Conservation (phyloP, 2,113 vertebrate genomes). For the Aegotheles bennettii region DNA sequence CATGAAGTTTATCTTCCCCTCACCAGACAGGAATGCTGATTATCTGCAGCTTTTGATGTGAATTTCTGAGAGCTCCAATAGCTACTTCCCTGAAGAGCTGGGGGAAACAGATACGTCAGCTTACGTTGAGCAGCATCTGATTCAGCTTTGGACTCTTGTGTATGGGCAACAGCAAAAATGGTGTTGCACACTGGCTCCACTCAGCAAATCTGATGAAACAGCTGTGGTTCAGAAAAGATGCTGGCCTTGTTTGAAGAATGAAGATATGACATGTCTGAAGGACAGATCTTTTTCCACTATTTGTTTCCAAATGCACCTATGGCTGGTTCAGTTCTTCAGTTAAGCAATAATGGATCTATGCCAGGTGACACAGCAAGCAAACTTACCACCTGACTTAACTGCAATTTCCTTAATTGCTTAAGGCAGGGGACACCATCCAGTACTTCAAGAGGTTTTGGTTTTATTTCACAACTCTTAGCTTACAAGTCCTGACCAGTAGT, state of each 20-base stretch:
- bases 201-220: fast-evolving
- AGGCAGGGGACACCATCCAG: not conserved
- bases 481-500: not conserved
- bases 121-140: not conserved
- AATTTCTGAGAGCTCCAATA: not conserved
- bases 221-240: not conserved
- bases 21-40: not conserved
- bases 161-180: not conserved
- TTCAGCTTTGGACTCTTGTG: not conserved
- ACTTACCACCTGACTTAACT: not conserved
- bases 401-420: not conserved
- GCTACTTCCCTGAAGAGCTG: not conserved
- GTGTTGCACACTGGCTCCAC: not conserved
- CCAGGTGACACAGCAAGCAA: not conserved
- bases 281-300: not conserved
- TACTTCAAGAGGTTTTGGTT: not conserved
- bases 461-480: not conserved
- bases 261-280: not conserved
- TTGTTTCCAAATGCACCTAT: not conserved
- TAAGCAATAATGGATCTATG: not conserved
- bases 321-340: not conserved
- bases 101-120: not conserved
- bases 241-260: not conserved
- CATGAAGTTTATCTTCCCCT: not conserved
- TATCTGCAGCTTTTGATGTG: not conserved